Base-by-base conservation (phyloP, 2,113 vertebrate species). In the Chlorodrepanis virens region DNA sequence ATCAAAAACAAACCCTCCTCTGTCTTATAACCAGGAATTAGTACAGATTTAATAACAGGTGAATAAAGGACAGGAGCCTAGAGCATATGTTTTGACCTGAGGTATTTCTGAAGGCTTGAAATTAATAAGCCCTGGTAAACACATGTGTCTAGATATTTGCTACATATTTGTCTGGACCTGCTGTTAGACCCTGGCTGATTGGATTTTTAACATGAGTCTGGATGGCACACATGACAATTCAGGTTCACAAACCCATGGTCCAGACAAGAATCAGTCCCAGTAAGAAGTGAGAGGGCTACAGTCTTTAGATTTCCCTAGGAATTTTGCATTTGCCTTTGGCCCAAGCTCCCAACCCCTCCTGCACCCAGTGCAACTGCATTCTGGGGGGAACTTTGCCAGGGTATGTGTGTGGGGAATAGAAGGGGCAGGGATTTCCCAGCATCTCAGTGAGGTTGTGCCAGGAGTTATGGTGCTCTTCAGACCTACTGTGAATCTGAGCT, bases 271-370 rank as follows among this genome's bases (percentile, higher is more conserved):
- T 21, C 27, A 40, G 18, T 40, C 18, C 12, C 18, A 42, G 18
- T 29, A 10, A 40, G 17, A 28, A 40, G 12, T 10, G 27, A 5
- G 5, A 40, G 12, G 18, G 27, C 25, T 40, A 9, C 25, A 29
- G 17, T 63, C 37, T 40, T 40, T 40, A 61, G 27, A 19, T 29
- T 40, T 40, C 21, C 39, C 39, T 22, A 56, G 44, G 53, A 25
- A 31, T n/a, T 68, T 72, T 37, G 31, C 14, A 23, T 23, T 52
- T 72, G 28, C 18, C 44, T 68, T 72, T 80, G 14, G 23, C 15
- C 14, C 42, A 29, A 0, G 2, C 14, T 35, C 4, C 3, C 31
- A 5, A 17, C 3, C 2, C 2, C 10, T n/a, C 6, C 29, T 27
- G 14, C 3, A 42, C 31, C 7, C 63, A 33, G 4, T 24, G 63